Conservation (phyloP, 2,113 vertebrate species). For the Atractosteus spatula region DNA sequence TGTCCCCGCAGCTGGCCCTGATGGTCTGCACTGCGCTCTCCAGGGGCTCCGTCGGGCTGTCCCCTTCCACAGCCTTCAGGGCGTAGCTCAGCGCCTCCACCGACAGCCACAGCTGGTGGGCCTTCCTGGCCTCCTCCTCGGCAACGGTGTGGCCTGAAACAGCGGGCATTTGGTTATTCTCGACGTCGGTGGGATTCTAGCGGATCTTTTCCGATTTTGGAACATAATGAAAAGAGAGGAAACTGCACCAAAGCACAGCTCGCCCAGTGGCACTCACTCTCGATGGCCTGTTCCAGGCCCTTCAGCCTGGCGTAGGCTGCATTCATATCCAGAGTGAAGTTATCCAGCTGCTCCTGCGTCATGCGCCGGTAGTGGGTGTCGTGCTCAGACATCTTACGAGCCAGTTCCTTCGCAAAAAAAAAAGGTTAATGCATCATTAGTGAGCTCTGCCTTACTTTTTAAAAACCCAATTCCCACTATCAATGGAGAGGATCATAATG, state of each 20-base stretch:
- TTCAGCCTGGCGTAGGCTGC: conserved; percentile 86
- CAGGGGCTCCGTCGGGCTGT: conserved; percentile 73
- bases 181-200: too few relatives aligned
- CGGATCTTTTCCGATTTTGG: too few relatives aligned
- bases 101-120: conserved; percentile 93
- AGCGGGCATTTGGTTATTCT: too few relatives aligned
- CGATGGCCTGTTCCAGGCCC: conserved; percentile 90
- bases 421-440: background rate
- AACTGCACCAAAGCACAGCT: too few relatives aligned
- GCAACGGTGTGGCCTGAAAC: conserved; percentile 79
- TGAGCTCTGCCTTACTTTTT: background rate
- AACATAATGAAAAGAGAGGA: too few relatives aligned
- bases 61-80: conserved; percentile 69
- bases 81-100: conserved; percentile 84
- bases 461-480: background rate
- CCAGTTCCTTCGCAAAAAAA: conserved; percentile 63
- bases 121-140: conserved; percentile 86
- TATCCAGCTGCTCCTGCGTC: conserved; percentile 89
- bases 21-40: conserved; percentile 71
- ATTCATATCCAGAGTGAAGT: conserved; percentile 93
- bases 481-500: background rate
- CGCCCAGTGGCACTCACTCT: conserved; percentile 72
- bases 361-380: conserved; percentile 83
- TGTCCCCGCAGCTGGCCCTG: conserved; percentile 67
- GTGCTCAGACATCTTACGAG: conserved; percentile 81